Evolutionary conservation across 2,113 vertebrate species (phyloP).

Genomic region (Oceanodroma tethys): DNA sequence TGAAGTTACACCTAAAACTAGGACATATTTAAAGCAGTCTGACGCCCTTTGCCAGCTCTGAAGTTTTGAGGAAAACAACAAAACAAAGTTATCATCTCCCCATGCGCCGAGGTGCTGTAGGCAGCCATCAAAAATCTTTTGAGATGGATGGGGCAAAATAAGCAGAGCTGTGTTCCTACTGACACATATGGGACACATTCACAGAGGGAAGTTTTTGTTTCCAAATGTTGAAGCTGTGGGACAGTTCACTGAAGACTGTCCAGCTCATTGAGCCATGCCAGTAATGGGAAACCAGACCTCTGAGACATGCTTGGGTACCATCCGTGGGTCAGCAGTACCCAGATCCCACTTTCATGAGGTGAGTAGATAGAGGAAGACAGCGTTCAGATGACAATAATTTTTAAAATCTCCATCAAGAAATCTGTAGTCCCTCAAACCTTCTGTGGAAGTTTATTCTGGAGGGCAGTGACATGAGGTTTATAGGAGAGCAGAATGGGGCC

Average conservation of each 20-base stretch:
- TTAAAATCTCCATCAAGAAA: background rate
- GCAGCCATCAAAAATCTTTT: background rate
- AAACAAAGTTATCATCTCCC: background rate
- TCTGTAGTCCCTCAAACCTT: background rate
- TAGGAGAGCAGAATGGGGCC: background rate
- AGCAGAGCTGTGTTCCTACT: background rate
- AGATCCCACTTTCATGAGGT: background rate
- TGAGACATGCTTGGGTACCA: background rate
- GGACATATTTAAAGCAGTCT: background rate
- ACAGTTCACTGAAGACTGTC: background rate
- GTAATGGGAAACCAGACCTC: background rate
- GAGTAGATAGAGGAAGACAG: background rate
- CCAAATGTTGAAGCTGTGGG: background rate
- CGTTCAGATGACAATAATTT: fast-evolving
- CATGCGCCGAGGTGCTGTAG: background rate
- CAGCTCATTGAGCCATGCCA: fast-evolving
- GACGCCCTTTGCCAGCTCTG: background rate
- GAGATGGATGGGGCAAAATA: background rate
- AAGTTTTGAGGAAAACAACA: background rate
- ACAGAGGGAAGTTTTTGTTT: background rate
- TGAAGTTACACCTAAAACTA: background rate
- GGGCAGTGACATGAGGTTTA: background rate
- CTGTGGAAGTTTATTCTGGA: background rate
- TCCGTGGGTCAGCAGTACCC: background rate
- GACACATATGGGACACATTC: fast-evolving